These are phyloP conservation scores for Troides aeacus DNA, from an alignment of 2,888 invertebrate species.

Conservation along the genomic window DNA sequence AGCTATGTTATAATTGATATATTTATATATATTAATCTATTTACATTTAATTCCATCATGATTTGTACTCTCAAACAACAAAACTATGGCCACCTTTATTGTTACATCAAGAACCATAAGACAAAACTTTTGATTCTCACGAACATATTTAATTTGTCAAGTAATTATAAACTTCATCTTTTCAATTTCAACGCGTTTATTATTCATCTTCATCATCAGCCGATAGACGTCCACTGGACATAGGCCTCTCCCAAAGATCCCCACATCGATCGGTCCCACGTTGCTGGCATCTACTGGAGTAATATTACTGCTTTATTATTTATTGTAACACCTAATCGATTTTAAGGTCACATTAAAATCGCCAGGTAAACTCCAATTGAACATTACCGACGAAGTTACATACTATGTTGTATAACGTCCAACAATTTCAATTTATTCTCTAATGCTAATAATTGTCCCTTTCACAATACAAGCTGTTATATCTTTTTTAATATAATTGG, in stretches of 20 bases:
- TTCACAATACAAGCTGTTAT: slow-evolving; percentile 15
- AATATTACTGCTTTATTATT: neutral
- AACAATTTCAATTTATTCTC: slow-evolving; percentile 20
- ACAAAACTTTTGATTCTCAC: neutral
- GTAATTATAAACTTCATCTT: neutral
- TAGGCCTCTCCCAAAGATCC: too few species aligned
- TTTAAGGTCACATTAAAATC: slow-evolving; percentile 10
- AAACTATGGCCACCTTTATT: neutral
- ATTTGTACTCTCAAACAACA: neutral
- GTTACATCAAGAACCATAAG: neutral
- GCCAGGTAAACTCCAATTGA: slow-evolving; percentile 6
- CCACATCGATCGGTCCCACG: too few species aligned
- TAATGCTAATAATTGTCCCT: slow-evolving; percentile 23
- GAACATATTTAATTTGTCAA: neutral
- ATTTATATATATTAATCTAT: neutral
- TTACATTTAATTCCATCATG: neutral
- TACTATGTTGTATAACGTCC: slow-evolving; percentile 17
- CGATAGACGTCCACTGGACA: too few species aligned
- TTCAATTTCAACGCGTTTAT: neutral
- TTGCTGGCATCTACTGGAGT: too few species aligned
- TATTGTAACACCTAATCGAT: neutral
- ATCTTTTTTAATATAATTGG: slow-evolving; percentile 17
- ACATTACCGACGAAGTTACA: slow-evolving; percentile 5
- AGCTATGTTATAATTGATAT: neutral
- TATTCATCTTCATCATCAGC: too few species aligned